Base-by-base conservation (phyloP, 2,888 invertebrate genomes). In the Stenichneumon culpator region DNA sequence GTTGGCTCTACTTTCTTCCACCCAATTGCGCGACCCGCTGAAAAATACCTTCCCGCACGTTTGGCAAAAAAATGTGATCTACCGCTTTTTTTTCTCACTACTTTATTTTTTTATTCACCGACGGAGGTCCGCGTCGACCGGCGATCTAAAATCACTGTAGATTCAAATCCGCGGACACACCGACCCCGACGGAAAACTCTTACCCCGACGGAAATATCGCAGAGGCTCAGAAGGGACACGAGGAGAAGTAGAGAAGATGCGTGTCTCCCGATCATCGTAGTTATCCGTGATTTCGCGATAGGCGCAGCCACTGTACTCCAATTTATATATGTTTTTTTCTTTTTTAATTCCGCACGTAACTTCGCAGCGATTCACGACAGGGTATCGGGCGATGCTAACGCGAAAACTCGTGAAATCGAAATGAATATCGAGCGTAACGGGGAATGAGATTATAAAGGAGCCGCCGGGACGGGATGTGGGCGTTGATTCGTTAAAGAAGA, bases 401-500 rank as follows among this genome's bases (percentile, higher is more conserved):
- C 72, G 75, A 77, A 77, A 86, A 83, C 52, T 65, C 69, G 81
- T 78, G 44, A 83, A 86, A 74, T 52, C 83, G 80, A 83, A 81
- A 81, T 86, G 86, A 82, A 85, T 85, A 73, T 50, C 50, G 77
- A 57, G 70, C 85, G 72, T 75, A 72, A 63, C 73, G 50, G 6
- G 85, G 52, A 79, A 79, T 79, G 83, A 83, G 82, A 80, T 92
- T 92, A 92, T 92, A 92, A 92, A 90, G 88, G 89, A 60, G 69
- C 75, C 72, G 90, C 92, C 90, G 92, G 91, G 92, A 91, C 92
- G 90, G 92, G 92, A 93, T 92, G 93, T 93, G 88, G 93, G 92
- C 93, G 92, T 89, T 79, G 65, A 25, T 79, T 72, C n/a, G 16
- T 52, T 11, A 44, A 60, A 79, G 70, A 70, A 67, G 67, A 77